Conservation (phyloP, 2,113 vertebrate genomes). For the Conger conger region DNA sequence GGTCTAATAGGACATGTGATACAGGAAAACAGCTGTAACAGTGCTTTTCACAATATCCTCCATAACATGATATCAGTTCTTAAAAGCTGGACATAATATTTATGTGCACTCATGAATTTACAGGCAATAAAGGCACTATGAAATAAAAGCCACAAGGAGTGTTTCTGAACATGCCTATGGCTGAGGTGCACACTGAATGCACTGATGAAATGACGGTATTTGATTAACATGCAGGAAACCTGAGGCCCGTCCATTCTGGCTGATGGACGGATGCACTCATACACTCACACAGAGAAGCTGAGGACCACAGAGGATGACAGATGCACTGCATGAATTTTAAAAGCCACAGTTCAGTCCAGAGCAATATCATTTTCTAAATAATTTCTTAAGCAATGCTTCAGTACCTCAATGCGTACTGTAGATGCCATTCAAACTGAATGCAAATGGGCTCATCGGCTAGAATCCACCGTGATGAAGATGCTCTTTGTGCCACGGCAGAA, state of each 20-base stretch:
- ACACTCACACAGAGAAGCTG: not conserved
- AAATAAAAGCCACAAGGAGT: not conserved
- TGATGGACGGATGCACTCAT: not conserved
- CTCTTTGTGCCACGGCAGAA: not conserved
- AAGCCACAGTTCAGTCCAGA: conserved; percentile 6
- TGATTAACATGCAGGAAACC: not conserved
- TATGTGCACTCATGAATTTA: not conserved
- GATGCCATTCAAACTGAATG: not conserved
- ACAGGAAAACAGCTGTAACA: not conserved
- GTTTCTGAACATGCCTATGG: not conserved
- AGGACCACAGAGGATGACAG: not conserved
- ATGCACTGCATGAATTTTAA: not conserved
- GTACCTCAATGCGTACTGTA: not conserved
- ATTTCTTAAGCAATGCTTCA: conserved; percentile 5
- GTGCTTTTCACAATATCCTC: not conserved
- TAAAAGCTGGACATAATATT: not conserved
- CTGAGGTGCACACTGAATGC: not conserved
- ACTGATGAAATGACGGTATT: not conserved
- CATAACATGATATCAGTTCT: not conserved
- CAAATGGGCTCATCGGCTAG: not conserved
- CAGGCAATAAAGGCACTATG: not conserved
- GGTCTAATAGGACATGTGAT: not conserved
- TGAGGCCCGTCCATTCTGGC: not conserved
- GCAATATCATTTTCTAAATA: conserved; percentile 5
- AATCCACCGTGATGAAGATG: not conserved